Base-by-base conservation (phyloP, 2,888 invertebrate genomes). In the Heteromurus nitidus region DNA sequence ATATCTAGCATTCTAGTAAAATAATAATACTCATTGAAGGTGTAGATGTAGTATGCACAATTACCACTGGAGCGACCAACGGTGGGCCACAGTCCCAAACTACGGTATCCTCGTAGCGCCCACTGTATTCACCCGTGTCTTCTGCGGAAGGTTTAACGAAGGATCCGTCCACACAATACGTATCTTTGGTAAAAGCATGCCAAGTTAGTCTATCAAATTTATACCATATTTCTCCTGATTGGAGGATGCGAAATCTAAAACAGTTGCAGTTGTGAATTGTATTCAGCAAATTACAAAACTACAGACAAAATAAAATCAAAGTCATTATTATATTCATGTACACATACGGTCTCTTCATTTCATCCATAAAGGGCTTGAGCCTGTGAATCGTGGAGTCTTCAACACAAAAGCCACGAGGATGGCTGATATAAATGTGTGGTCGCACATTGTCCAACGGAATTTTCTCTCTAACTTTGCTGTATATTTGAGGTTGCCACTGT, bases 341-440 rank as follows among this genome's bases (percentile, higher is more conserved):
- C 18, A 53, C 28, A 47, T 77, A 83, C 83, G 73, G 68, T 83
- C 47, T 31, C 60, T 65, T 81, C 58, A 62, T 76, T 31, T 80
- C 80, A 22, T 67, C 82, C 53, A 50, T 16, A 28, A 81, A 60
- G 0, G 60, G 60, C 36, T 79, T 83, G 22, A 82, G 55, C n/a
- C 50, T 62, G 26, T 73, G 62, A 22, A 83, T 55, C 3, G 42
- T 58, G 0, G 80, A 53, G 3, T 67, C 65, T 55, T 55, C 79
- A 3, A 55, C 55, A 55, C 85, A 87, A 80, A 84, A 86, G 9
- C 22, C n/a, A 24, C 70, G 53, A 3, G 86, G 87, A 77, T 85
- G 86, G 60, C 69, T 67, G 9, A 80, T 70, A 11, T 76, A 62
- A 28, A 84, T 67, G 72, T 86, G 85, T 9, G 85, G 85, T 30